Evolutionary conservation across 2,888 invertebrate species (phyloP), one percentile per base, ranked within the genome.

Genomic region (Hymenopus coronatus): DNA sequence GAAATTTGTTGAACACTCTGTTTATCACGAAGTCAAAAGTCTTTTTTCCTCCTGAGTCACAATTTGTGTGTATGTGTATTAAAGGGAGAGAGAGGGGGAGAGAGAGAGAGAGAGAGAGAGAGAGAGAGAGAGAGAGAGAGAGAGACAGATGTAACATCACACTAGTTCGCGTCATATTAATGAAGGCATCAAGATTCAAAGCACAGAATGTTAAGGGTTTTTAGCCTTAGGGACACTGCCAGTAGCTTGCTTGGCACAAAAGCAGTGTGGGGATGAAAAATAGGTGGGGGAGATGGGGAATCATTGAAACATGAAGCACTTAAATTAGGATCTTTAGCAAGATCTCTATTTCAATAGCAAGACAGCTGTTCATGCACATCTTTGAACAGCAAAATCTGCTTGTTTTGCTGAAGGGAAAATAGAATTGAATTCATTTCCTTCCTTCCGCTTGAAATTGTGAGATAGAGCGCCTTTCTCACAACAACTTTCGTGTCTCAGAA

Each of bases 111-210:
- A 70, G n/a, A n/a, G 40, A 12, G 40, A 12, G 40, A 12, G 12
- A 12, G 40, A 6, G 12, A 12, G 12, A 12, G 40, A 12, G 40
- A 12, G 40, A 40, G 1, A 40, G 12, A 12, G 40, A 40, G 40
- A 40, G 0, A 70, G 54, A 70, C 54, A 70, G 54, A 70, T 70
- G 54, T 70, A 70, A 70, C 54, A 70, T 70, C 54, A 70, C 20
- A 25, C 54, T 70, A 70, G 20, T 70, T 70, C 86, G 15, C 70
- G 28, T 46, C 86, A 86, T 54, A 81, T 86, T 86, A 86, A 86
- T 81, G 81, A 86, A 86, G 86, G 86, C 86, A 28, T 81, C 28
- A 86, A 25, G 81, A 70, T 46, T 86, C 86, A 86, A 86, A 86
- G 86, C 54, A 81, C 81, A 28, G 30, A 86, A 81, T 28, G 81